Conservation (phyloP, 64 coral and sea anemone genomes). For the Stichodactyla mertensii region DNA sequence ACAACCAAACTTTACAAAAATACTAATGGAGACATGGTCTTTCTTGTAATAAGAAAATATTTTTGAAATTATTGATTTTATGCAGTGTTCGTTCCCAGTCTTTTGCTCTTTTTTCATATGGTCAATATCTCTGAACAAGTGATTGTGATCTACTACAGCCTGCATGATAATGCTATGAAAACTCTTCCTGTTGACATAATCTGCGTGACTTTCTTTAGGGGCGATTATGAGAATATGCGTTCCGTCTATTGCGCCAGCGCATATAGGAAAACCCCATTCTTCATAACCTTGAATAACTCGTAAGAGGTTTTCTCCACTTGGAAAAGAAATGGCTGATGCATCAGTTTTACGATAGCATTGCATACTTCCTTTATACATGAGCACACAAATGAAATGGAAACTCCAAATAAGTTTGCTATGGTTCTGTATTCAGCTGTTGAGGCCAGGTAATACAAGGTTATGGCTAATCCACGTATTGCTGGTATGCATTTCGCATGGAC, state of each 20-base stretch:
- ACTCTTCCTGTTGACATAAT: slow-evolving; percentile 15
- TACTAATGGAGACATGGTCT: too few relatives aligned
- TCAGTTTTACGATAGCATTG: slow-evolving; percentile 7
- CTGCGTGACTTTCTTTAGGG: slow-evolving; percentile 26
- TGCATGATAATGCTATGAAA: slow-evolving; percentile 38
- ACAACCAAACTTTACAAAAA: too few relatives aligned
- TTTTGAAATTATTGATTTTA: too few relatives aligned
- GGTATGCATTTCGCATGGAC: slow-evolving; percentile 8
- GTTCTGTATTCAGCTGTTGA: slow-evolving; percentile 40
- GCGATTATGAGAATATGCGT: slow-evolving; percentile 33
- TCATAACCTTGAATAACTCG: slow-evolving; percentile 25
- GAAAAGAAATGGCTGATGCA: slow-evolving; percentile 29
- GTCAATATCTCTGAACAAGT: slow-evolving; percentile 17
- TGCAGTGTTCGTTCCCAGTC: too few relatives aligned
- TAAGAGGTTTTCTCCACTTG: slow-evolving; percentile 27
- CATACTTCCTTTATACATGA: slow-evolving; percentile 28
- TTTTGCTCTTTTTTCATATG: too few relatives aligned
- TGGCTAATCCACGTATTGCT: slow-evolving; percentile 10
- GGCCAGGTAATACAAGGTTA: slow-evolving; percentile 11
- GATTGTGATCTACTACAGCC: slow-evolving; percentile 23
- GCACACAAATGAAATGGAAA: slow-evolving; percentile 34
- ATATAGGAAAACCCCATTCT: slow-evolving; percentile 24
- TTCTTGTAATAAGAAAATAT: too few relatives aligned
- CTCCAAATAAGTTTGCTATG: slow-evolving; percentile 36
- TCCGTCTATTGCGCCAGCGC: slow-evolving; percentile 18